Evolutionary conservation across 2,113 vertebrate species (phyloP), one percentile per base, ranked within the genome.

Genomic region (Pavo muticus): DNA sequence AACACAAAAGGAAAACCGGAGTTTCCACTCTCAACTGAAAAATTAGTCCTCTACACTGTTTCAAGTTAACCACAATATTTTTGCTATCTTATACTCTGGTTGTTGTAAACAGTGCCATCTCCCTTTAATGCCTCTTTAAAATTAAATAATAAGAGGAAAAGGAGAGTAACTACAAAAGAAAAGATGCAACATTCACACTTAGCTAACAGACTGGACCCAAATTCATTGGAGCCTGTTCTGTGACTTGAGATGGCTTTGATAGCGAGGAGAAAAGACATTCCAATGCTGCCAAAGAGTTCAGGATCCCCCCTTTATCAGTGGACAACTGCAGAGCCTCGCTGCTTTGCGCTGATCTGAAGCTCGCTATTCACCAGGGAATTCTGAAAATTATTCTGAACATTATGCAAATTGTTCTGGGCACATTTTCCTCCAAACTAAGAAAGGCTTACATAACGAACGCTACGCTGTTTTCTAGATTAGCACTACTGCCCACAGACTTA

Each of bases 391-490:
- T 93, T 90, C 93, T 78, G 73, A 91, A 91, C 88, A 32, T 91
- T 95, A 94, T 94, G 92, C 80, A 96, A 95, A 96, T 95, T 93
- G 83, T 90, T 96, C 95, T 73, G 83, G 95, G 90, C 90, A 95
- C 86, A 88, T 94, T 96, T 92, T 95, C 90, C 88, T 92, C 88
- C 86, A 67, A 67, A 96, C 90, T 81, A 95, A 94, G 73, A 79
- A 88, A 84, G 83, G 52, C 93, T 96, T 96, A 94, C 67, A 75
- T 94, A 97, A 95, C 59, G 37, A 95, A 91, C 4, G 8, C 83
- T 88, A 45, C 44, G 12, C 52, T 87, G 91, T 65, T 96, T 95
- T 91, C 94, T 78, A 94, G 83, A 95, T 95, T 94, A 95, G 90
- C 88, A 93, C 61, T 76, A 95, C 79, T 95, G 88, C 93, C 92